These are phyloP conservation scores for Zosterops borbonicus DNA, from an alignment of 2,113 vertebrate species.

Conservation along the genomic window DNA sequence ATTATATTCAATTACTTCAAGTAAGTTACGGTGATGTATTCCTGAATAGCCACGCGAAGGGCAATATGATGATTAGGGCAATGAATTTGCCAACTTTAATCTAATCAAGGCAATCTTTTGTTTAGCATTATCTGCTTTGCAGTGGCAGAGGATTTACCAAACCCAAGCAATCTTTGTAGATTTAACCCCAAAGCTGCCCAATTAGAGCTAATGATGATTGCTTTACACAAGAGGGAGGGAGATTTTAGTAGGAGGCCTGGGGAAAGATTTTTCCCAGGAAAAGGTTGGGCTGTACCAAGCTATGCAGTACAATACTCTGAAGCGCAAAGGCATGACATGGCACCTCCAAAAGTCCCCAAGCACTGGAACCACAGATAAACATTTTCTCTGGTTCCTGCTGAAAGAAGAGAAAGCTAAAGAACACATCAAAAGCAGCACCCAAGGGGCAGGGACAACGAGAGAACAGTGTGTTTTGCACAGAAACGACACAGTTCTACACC, in stretches of 20 bases:
- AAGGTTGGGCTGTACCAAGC: background rate
- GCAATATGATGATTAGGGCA: slow-evolving; percentile 52
- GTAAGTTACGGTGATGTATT: slow-evolving; percentile 58
- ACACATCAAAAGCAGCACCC: background rate
- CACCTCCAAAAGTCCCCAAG: background rate
- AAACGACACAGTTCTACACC: background rate
- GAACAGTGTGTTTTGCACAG: background rate
- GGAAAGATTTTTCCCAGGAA: background rate
- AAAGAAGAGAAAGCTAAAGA: background rate
- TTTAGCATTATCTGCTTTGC: slow-evolving; percentile 58
- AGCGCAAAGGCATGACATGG: fast-evolving
- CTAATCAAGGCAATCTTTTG: slow-evolving; percentile 54
- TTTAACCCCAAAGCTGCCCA: slow-evolving; percentile 52
- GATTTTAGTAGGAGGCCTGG: background rate
- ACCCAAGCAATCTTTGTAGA: slow-evolving; percentile 37
- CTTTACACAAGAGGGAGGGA: background rate
- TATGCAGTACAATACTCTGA: fast-evolving
- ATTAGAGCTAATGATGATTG: background rate
- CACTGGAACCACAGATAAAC: background rate
- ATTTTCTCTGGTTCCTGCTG: background rate
- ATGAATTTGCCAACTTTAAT: slow-evolving; percentile 64
- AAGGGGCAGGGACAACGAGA: background rate
- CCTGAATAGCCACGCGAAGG: slow-evolving; percentile 43
- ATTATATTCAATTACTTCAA: slow-evolving; percentile 71
- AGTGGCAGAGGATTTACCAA: slow-evolving; percentile 62